These are phyloP conservation scores for Periparus ater DNA, from an alignment of 2,797 vertebrate genomes.

Conservation along the genomic window DNA sequence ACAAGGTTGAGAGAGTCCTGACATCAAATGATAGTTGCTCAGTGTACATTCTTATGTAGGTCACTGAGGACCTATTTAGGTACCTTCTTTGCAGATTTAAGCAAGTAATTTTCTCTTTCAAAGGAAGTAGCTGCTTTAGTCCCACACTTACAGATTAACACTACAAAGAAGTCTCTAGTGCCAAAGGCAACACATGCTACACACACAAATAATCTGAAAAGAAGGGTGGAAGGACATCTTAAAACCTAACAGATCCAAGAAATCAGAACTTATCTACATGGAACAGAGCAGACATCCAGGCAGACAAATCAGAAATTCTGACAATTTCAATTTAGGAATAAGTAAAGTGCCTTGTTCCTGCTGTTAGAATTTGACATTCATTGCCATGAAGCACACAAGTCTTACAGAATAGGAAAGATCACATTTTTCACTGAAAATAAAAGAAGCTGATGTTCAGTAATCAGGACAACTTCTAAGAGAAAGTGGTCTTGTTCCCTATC, in stretches of 20 bases:
- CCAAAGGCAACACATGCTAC: neutral
- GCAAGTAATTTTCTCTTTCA: conserved; percentile 19
- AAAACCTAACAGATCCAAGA: neutral
- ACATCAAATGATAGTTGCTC: neutral
- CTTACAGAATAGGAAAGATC: neutral
- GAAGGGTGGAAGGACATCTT: neutral
- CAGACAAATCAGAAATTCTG: neutral
- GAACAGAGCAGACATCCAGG: neutral
- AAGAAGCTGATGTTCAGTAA: neutral
- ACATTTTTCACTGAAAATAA: neutral
- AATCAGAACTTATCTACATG: neutral
- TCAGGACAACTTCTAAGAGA: neutral
- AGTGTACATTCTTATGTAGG: neutral
- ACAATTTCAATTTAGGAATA: neutral
- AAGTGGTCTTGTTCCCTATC: neutral
- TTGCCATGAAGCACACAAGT: neutral
- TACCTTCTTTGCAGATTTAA: neutral
- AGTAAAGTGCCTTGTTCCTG: neutral
- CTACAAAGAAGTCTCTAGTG: neutral
- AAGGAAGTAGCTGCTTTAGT: conserved; percentile 2
- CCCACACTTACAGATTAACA: neutral
- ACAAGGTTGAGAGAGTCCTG: neutral
- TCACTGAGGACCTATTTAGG: neutral
- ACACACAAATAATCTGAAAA: neutral
- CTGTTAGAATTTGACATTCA: neutral